Evolutionary conservation across 2,888 invertebrate genomes (phyloP).

Genomic region (Rhagophthalmus giganteus): DNA sequence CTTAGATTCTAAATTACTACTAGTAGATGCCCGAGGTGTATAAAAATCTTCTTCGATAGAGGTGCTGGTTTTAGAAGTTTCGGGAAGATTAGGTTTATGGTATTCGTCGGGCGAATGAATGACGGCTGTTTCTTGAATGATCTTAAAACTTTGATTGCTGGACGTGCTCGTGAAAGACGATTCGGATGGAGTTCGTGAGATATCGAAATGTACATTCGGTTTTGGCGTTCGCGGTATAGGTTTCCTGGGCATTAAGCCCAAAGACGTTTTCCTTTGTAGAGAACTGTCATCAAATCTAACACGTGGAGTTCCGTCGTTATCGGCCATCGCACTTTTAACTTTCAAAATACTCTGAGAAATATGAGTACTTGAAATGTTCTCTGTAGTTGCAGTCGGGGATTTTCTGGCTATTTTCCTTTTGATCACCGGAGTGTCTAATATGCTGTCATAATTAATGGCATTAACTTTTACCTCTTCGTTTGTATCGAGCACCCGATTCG

Average conservation of each 20-base stretch:
- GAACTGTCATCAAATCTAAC: not conserved
- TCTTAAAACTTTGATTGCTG: constrained; percentile 2
- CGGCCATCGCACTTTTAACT: constrained; percentile 46
- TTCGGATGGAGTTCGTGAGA: constrained; percentile 20
- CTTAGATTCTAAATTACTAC: too few species aligned
- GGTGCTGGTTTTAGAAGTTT: not conserved
- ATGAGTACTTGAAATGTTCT: constrained; percentile 28
- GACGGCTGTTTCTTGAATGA: constrained; percentile 16
- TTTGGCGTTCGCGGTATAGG: constrained; percentile 37
- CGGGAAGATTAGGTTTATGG: too few species aligned
- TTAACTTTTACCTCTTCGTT: not conserved
- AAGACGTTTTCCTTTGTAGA: constrained; percentile 23
- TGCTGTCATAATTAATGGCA: constrained; percentile 10
- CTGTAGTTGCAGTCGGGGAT: not conserved
- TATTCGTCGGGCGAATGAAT: constrained; percentile 7
- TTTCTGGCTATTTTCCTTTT: constrained; percentile 47
- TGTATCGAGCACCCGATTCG: constrained; percentile 12
- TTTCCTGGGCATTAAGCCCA: constrained; percentile 40
- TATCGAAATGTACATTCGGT: constrained; percentile 33
- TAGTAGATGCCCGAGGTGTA: too few species aligned
- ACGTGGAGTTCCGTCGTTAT: not conserved
- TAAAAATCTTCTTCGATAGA: not conserved
- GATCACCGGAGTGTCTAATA: constrained; percentile 63
- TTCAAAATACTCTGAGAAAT: constrained; percentile 72
- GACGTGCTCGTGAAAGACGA: constrained; percentile 12